Base-by-base conservation (phyloP, 1,140 invertebrate genomes). In the Philopotamus ludificatus region DNA sequence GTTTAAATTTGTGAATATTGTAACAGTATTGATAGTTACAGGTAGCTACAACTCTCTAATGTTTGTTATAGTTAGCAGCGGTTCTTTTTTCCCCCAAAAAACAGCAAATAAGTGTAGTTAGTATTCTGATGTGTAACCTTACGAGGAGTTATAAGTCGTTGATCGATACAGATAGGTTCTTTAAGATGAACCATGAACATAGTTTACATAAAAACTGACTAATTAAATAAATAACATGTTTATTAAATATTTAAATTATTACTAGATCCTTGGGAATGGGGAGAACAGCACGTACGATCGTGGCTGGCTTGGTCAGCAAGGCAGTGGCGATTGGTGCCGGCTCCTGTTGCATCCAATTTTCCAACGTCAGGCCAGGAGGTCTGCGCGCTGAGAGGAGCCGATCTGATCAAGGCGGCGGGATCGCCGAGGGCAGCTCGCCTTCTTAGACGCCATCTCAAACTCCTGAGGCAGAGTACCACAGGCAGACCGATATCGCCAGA, bases 221-320 rank as follows among this genome's bases (percentile, higher is more conserved):
- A n/a, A n/a, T n/a, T n/a, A n/a, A n/a, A n/a, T n/a, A n/a, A n/a
- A n/a, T n/a, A n/a, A n/a, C n/a, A n/a, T n/a, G n/a, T n/a, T n/a
- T n/a, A n/a, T n/a, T n/a, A n/a, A n/a, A n/a, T n/a, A n/a, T n/a
- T 34, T 34, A 34, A 34, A 7, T 34, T 34, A 12, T 34, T 34
- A 12, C n/a, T 28, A 70, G 68, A 70, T 57, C 68, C 68, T 4
- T 15, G 55, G 10, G 49, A 64, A 53, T 70, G 68, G 68, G 15
- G 18, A 1, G 23, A 16, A 20, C 44, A 57, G 23, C 68, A 70
- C 49, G 65, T 70, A 10, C 41, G 54, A 3, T 45, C 64, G 12
- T 70, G 64, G 64, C 20, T 70, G 44, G n/a, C 23, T 1, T 70
- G 68, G 68, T 25, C 68, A 3, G 47, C 51, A 7, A 64, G 64